These are phyloP conservation scores for Trinectes maculatus DNA, from an alignment of 2,113 vertebrate species.

Conservation along the genomic window DNA sequence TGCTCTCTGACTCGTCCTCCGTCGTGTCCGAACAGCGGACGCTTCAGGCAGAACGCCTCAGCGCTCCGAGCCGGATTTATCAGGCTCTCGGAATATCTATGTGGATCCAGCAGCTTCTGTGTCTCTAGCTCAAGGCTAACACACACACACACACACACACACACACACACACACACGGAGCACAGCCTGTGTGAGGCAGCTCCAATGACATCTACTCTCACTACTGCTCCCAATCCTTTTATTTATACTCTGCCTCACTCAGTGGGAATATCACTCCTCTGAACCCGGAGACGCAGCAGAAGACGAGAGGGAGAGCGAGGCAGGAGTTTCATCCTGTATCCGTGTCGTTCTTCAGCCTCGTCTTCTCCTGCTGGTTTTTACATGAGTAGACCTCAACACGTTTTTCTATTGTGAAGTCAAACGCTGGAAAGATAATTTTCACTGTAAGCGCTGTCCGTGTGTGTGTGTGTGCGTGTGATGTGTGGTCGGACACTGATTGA, in stretches of 20 bases:
- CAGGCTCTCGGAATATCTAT: constrained; percentile 53
- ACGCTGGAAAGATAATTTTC: no score
- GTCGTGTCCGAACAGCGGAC: constrained; percentile 32
- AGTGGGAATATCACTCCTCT: background rate
- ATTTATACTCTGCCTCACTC: constrained; percentile 26
- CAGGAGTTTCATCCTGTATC: no score
- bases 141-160: no score
- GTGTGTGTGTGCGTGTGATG: no score
- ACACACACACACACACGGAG: no score
- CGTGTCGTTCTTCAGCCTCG: no score
- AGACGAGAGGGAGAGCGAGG: no score
- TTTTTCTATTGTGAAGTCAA: background rate
- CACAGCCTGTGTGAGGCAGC: constrained; percentile 8
- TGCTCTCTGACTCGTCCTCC: constrained; percentile 13
- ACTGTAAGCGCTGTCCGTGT: no score
- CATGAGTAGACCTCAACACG: no score
- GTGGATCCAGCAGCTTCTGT: constrained; percentile 41
- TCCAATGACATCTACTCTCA: constrained; percentile 35
- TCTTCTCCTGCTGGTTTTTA: background rate
- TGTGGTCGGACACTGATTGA: constrained; percentile 32
- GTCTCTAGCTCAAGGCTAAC: constrained; percentile 53
- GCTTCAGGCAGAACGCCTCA: constrained; percentile 31
- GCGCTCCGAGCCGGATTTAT: constrained; percentile 37
- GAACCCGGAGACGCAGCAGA: constrained; percentile 2
- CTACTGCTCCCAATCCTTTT: constrained; percentile 6